Percentiles rank a stretch among this genome's conserved stretches.
These are phyloP conservation scores for Oreocharis arfaki DNA, from an alignment of 2,113 vertebrate genomes.

Conservation along the genomic window DNA sequence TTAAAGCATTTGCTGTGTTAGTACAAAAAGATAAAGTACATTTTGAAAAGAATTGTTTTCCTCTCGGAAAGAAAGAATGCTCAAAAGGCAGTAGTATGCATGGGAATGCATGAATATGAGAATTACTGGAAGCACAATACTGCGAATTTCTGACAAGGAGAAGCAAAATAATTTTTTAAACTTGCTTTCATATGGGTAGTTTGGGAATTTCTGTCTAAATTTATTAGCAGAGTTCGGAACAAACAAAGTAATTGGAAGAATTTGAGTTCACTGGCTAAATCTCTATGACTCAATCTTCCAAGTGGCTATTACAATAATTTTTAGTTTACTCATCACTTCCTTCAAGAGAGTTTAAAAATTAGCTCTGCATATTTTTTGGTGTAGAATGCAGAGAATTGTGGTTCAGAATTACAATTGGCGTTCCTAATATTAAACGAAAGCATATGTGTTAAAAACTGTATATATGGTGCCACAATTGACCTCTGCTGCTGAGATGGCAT, in stretches of 20 bases:
- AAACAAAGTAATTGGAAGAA: background rate
- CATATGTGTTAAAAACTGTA: background rate
- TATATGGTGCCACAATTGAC: background rate
- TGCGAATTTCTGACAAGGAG: background rate
- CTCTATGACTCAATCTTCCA: background rate
- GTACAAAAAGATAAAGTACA: background rate
- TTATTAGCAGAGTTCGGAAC: background rate
- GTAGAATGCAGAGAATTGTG: background rate
- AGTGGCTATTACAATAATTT: background rate
- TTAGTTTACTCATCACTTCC: background rate
- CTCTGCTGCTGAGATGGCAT: background rate
- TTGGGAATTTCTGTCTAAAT: background rate
- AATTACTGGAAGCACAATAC: background rate
- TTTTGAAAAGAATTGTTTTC: background rate
- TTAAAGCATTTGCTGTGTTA: background rate
- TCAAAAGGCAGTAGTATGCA: background rate
- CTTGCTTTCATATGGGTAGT: background rate
- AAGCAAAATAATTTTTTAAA: background rate
- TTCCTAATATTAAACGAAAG: background rate
- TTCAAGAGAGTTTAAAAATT: background rate
- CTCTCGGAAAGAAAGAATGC: background rate
- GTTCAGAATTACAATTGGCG: background rate
- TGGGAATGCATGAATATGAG: background rate
- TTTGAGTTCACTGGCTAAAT: background rate
- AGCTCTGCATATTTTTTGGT: background rate